Evolutionary conservation across 1,140 invertebrate species (phyloP).

Genomic region (Trachymyrmex septentrionalis): DNA sequence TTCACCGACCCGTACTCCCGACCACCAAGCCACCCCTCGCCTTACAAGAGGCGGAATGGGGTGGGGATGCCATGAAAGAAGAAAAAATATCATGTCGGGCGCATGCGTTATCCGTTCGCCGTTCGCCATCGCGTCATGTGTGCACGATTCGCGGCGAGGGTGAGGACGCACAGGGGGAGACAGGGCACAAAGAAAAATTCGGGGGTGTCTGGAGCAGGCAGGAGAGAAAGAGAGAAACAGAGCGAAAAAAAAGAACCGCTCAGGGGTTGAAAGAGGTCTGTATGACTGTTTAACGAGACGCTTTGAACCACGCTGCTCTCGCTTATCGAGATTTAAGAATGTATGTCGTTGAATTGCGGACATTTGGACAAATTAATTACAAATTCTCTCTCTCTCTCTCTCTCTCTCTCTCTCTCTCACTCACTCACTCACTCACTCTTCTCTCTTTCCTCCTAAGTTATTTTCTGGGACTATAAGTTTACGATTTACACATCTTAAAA

Average conservation of each 20-base stretch:
- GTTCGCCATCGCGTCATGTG: constrained; percentile 78
- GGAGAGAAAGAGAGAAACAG: constrained; percentile 50
- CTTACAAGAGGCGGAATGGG: constrained; percentile 69
- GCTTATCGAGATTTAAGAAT: constrained; percentile 59
- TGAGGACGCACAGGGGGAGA: constrained; percentile 46
- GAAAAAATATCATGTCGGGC: constrained; percentile 63
- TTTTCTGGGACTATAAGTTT: not conserved
- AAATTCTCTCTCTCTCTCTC: not conserved
- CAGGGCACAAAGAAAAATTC: constrained; percentile 73
- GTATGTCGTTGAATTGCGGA: constrained; percentile 37
- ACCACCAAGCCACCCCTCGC: constrained; percentile 73
- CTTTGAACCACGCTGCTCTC: constrained; percentile 39
- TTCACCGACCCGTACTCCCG: constrained; percentile 70
- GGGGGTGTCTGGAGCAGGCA: constrained; percentile 60
- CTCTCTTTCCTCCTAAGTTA: not conserved
- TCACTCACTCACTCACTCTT: too few species aligned
- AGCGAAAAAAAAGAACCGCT: not conserved
- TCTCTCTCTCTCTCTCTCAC: not conserved
- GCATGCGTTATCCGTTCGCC: constrained; percentile 71
- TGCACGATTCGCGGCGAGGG: constrained; percentile 67
- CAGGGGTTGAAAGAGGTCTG: constrained; percentile 58
- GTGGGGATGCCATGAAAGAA: constrained; percentile 63
- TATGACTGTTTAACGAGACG: constrained; percentile 70
- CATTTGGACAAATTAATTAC: constrained; percentile 53
- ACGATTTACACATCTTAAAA: not conserved